Conservation (phyloP, 1,140 invertebrate genomes). For the silkworm (Bombyx mori) region DNA sequence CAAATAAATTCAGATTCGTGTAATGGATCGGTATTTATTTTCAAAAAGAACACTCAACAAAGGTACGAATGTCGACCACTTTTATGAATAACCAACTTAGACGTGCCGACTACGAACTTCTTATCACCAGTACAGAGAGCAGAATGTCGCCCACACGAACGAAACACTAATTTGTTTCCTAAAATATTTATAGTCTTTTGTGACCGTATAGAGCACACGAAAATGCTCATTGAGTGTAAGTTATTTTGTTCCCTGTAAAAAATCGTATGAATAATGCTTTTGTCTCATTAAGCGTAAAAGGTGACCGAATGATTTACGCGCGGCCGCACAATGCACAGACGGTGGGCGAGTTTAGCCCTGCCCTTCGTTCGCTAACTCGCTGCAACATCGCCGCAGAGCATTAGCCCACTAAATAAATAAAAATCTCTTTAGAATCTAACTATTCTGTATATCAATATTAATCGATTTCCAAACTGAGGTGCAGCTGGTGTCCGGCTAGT, state of each 20-base stretch:
- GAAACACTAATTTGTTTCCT: constrained; percentile 14
- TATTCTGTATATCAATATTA: no score
- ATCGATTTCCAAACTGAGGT: no score
- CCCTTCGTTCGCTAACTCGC: no score
- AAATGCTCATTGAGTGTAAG: constrained; percentile 38
- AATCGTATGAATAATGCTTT: constrained; percentile 32
- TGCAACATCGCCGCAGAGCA: no score
- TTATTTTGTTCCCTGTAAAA: constrained; percentile 38
- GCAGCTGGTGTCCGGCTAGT: no score
- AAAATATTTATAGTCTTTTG: constrained; percentile 39
- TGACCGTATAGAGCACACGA: constrained; percentile 28
- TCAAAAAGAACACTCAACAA: no score
- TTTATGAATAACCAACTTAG: constrained; percentile 10
- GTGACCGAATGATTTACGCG: constrained; percentile 23
- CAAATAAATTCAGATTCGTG: constrained; percentile 6
- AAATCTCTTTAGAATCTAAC: no score
- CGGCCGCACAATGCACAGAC: no score
- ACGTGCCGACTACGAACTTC: background rate
- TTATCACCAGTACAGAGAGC: background rate
- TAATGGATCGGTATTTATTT: background rate
- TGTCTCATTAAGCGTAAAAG: constrained; percentile 45
- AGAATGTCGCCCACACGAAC: background rate
- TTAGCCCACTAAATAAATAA: no score
- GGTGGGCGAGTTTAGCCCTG: no score
- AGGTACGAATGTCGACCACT: constrained; percentile 8